These are phyloP conservation scores for Acestrorhynchus altus DNA, from an alignment of 2,797 vertebrate species.

Conservation along the genomic window DNA sequence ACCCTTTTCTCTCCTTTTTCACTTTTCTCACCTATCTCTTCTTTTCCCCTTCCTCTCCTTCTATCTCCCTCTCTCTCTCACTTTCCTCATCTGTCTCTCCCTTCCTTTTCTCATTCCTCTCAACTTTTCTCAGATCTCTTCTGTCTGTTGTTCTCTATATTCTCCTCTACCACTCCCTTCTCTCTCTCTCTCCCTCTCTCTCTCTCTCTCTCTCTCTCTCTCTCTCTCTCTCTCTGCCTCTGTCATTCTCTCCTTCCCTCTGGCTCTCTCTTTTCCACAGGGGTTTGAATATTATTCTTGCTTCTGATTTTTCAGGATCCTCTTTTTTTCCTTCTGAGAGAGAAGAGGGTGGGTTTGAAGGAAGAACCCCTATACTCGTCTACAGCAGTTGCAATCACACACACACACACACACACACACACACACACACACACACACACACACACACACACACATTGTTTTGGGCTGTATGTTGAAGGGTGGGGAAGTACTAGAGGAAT, in stretches of 20 bases:
- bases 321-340: slow-evolving; percentile 54
- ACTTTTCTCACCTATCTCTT: too few species aligned
- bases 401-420: background rate
- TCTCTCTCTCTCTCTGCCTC: slow-evolving; percentile 1
- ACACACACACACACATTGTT: slow-evolving; percentile 68
- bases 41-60: too few species aligned
- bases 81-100: too few species aligned
- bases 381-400: background rate
- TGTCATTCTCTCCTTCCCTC: too few species aligned
- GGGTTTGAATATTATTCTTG: slow-evolving; percentile 50
- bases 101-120: too few species aligned
- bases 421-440: slow-evolving; percentile 41
- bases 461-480: slow-evolving; percentile 72
- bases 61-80: background rate
- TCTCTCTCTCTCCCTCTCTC: background rate
- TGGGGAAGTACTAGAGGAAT: slow-evolving; percentile 76
- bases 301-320: slow-evolving; percentile 70
- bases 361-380: slow-evolving; percentile 11
- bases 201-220: slow-evolving; percentile 23
- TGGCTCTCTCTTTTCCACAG: too few species aligned
- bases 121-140: too few species aligned
- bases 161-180: background rate
- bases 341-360: slow-evolving; percentile 57
- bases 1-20: background rate
- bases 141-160: too few species aligned